Evolutionary conservation across 1,140 invertebrate genomes (phyloP).

Genomic region (Saccostrea cuccullata): DNA sequence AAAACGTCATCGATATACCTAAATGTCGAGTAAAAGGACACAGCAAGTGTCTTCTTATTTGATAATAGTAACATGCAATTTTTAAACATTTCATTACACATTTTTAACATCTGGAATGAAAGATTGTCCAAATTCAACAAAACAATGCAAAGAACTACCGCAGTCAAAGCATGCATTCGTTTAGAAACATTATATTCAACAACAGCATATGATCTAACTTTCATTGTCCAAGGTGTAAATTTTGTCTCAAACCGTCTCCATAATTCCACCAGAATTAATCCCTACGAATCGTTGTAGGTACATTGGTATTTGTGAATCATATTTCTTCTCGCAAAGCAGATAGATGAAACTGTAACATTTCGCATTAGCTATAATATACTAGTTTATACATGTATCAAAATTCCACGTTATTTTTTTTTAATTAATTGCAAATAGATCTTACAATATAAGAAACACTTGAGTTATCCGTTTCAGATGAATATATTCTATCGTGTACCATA

Average conservation of each 20-base stretch:
- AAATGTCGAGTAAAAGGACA: too few relatives aligned
- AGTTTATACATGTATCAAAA: too few relatives aligned
- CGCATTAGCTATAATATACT: neutral
- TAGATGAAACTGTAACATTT: neutral
- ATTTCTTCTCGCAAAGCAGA: neutral
- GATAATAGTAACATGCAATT: too few relatives aligned
- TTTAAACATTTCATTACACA: too few relatives aligned
- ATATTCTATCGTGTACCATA: neutral
- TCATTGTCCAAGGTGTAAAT: neutral
- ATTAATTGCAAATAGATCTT: too few relatives aligned
- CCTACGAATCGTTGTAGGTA: neutral
- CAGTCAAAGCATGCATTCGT: neutral
- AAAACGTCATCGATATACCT: too few relatives aligned
- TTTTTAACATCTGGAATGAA: too few relatives aligned
- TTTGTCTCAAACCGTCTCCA: neutral
- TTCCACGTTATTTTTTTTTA: too few relatives aligned
- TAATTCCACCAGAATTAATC: too few relatives aligned
- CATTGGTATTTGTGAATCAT: neutral
- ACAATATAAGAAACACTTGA: neutral
- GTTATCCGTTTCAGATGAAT: neutral
- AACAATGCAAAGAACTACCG: neutral
- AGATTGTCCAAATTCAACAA: neutral
- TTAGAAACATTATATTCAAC: neutral
- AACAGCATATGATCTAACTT: neutral
- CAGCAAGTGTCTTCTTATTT: too few relatives aligned